These are phyloP conservation scores for Spizaetus ornatus DNA, from an alignment of 2,113 vertebrate genomes.

Conservation along the genomic window DNA sequence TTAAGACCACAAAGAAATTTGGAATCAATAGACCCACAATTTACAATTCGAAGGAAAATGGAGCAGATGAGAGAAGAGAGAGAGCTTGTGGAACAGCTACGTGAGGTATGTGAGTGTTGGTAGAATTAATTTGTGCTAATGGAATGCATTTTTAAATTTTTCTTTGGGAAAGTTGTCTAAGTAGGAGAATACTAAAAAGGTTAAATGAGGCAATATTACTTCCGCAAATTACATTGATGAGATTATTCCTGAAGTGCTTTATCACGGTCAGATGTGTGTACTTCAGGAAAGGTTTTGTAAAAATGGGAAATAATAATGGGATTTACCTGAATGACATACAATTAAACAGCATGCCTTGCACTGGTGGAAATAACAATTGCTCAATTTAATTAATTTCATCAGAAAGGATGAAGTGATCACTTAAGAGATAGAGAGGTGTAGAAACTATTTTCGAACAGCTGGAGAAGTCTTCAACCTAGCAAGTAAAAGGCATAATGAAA, in stretches of 20 bases:
- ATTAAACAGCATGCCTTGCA: neutral
- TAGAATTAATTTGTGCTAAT: neutral
- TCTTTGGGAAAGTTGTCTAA: neutral
- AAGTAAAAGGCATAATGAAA: neutral
- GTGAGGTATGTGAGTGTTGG: constrained; percentile 76
- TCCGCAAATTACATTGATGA: neutral
- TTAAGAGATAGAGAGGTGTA: neutral
- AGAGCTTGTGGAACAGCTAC: constrained; percentile 79
- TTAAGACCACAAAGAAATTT: constrained; percentile 87
- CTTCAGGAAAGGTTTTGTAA: neutral
- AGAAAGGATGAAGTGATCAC: neutral
- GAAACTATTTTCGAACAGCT: neutral
- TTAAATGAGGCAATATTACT: neutral
- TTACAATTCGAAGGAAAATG: constrained; percentile 95
- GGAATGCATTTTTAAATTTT: neutral
- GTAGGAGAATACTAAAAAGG: neutral
- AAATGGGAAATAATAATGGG: neutral
- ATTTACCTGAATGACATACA: neutral
- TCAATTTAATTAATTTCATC: neutral
- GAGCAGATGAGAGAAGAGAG: constrained; percentile 88
- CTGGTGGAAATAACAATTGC: neutral
- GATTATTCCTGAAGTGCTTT: neutral
- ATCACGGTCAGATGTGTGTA: neutral
- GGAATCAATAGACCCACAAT: constrained; percentile 90
- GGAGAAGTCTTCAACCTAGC: neutral